These are phyloP conservation scores for Caloenas nicobarica DNA, from an alignment of 2,113 vertebrate genomes.

Conservation along the genomic window DNA sequence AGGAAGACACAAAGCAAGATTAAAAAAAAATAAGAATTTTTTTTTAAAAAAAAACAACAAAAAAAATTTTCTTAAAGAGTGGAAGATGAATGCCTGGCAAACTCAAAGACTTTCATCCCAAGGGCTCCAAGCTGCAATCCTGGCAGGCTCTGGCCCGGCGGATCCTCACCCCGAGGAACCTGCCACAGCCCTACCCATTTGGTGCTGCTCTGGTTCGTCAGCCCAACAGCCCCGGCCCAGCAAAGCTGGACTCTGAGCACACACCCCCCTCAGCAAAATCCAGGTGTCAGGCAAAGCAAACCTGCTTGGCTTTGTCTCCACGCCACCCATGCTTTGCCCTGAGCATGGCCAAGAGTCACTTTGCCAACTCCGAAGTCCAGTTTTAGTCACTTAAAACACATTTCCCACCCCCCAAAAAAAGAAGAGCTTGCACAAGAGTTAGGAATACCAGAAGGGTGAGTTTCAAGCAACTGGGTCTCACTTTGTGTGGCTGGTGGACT, in stretches of 20 bases:
- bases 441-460: conserved; percentile 7
- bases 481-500: not conserved
- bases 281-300: not conserved
- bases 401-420: not conserved
- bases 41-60: too few species aligned
- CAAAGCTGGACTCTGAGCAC: not conserved
- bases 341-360: not conserved
- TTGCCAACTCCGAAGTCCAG: not conserved
- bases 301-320: not conserved
- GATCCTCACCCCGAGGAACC: not conserved
- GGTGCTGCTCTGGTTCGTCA: not conserved
- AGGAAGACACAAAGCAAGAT: not conserved
- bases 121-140: not conserved
- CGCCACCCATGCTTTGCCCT: not conserved
- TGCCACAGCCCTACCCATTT: not conserved
- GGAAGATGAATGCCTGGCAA: not conserved
- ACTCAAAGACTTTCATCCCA: not conserved
- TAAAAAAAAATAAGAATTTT: not conserved
- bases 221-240: not conserved
- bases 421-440: not conserved
- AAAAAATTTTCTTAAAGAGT: not conserved
- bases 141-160: not conserved
- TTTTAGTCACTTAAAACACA: not conserved
- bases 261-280: not conserved
- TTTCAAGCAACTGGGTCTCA: conserved; percentile 49